Evolutionary conservation across 2,113 vertebrate species (phyloP), one percentile per base, ranked within the genome.

Genomic region (Psettodes erumei): DNA sequence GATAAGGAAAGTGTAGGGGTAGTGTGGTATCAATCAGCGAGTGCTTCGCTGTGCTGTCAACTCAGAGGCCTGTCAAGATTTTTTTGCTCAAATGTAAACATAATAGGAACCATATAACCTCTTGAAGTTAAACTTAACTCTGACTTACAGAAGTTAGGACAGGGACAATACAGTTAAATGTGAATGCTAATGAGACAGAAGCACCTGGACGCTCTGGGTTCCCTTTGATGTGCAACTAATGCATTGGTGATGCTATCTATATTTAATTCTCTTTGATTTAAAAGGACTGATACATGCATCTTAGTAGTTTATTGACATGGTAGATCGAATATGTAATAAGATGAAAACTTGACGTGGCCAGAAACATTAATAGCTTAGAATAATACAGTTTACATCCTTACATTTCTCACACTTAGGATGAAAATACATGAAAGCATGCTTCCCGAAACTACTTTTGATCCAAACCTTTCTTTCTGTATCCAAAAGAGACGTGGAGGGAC

Each of bases 1-100:
- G 54, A 74, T 54, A 61, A 75, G 51, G 33, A 74, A 63, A 77
- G 64, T 32, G 30, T 25, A 68, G 47, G 53, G 48, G 47, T 71
- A 21, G 33, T 13, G 9, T 28, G 18, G 35, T 2, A 56, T 67
- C 40, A 62, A 28, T 70, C 45, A 81, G 62, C 23, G 55, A 81
- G 33, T 37, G 37, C 25, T 30, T 75, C 69, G 75, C 8, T 48
- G 50, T 67, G 35, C 5, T 23, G 63, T 71, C 58, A 70, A 7
- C 62, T 72, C 27, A 45, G 53, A 50, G 37, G 27, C 42, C 27
- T 25, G 21, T 30, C 35, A 75, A 78, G 27, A 66, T 53, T 65
- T 53, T 65, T 63, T 61, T 48, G 21, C 38, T 59, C 33, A 70
- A 69, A 58, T 54, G 21, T 62, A 43, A 56, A 81, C 9, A 56